Conservation (phyloP, 1,140 invertebrate genomes). For the Saccostrea echinata region DNA sequence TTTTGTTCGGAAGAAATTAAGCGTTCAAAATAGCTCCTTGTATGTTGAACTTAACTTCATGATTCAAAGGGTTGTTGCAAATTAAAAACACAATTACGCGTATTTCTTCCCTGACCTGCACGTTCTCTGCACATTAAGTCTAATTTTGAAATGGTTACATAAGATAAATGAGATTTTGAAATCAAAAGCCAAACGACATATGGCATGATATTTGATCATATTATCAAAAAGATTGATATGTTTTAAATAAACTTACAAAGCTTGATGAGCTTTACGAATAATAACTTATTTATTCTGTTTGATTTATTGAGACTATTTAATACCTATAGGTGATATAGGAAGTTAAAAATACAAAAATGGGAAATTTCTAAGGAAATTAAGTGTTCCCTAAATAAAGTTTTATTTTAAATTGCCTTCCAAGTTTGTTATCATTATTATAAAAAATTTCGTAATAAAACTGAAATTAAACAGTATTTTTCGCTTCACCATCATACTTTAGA, state of each 20-base stretch:
- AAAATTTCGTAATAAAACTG: too few species aligned
- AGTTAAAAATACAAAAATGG: too few species aligned
- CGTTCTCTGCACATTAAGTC: background rate
- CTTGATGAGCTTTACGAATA: too few species aligned
- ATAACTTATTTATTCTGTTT: too few species aligned
- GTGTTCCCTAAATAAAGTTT: too few species aligned
- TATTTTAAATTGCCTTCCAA: too few species aligned
- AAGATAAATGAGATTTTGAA: background rate
- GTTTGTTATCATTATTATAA: too few species aligned
- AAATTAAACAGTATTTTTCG: too few species aligned
- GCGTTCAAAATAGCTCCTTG: constrained; percentile 11
- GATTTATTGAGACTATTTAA: too few species aligned
- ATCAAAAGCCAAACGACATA: background rate
- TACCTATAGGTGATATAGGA: too few species aligned
- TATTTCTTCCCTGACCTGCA: background rate
- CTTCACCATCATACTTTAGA: too few species aligned
- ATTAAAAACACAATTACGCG: background rate
- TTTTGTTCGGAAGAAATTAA: constrained; percentile 30
- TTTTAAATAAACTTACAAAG: background rate
- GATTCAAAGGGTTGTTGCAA: background rate
- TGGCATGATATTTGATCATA: background rate
- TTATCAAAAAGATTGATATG: background rate
- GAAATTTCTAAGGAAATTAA: too few species aligned
- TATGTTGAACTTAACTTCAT: background rate
- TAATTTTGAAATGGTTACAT: background rate